Conservation (phyloP, 2,113 vertebrate species). For the Sturnira hondurensis region DNA sequence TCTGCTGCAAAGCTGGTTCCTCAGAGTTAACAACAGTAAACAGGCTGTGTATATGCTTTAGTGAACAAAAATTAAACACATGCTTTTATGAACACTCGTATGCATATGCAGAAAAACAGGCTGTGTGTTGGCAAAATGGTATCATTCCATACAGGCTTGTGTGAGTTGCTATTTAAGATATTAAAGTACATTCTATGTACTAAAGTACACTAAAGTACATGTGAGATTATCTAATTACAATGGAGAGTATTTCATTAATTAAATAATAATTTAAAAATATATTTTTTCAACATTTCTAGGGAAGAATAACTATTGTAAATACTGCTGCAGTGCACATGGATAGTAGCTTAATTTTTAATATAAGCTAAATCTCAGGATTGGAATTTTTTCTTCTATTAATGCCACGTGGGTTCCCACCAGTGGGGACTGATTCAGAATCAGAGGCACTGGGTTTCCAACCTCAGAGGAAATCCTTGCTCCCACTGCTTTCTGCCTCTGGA, state of each 20-base stretch:
- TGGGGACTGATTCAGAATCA: background rate
- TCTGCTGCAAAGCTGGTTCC: background rate
- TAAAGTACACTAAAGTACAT: background rate
- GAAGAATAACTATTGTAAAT: background rate
- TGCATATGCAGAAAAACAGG: background rate
- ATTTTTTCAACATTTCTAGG: background rate
- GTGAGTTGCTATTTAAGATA: background rate
- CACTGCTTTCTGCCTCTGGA: background rate
- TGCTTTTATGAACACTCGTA: background rate
- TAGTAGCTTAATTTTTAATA: background rate
- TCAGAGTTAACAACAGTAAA: background rate
- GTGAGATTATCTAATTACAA: background rate
- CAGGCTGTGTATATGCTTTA: background rate
- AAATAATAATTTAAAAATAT: background rate
- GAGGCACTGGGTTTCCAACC: background rate
- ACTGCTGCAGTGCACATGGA: background rate
- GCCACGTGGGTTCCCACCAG: background rate
- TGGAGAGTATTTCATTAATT: background rate
- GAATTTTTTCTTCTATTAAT: background rate
- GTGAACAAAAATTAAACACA: background rate
- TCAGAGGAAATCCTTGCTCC: background rate
- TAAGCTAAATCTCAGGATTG: background rate
- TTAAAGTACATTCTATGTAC: background rate
- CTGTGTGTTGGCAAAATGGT: background rate
- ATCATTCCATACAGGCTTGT: background rate